Percentiles rank a stretch among this genome's conserved stretches.
Conservation (phyloP, 2,888 invertebrate species). For the Agrypnus murinus region DNA sequence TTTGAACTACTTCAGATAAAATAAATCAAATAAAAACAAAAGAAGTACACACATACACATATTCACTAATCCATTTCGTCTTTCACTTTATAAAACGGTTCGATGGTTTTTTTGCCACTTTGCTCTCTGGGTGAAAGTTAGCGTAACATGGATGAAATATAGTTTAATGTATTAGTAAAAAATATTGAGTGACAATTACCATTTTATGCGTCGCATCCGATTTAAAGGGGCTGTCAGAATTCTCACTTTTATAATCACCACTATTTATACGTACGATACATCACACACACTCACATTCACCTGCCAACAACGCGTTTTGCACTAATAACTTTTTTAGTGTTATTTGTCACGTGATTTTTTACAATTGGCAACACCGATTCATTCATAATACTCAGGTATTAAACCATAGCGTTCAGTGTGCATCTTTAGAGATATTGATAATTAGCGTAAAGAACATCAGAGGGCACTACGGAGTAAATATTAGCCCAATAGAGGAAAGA, state of each 20-base stretch:
- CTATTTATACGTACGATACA: conserved; percentile 39
- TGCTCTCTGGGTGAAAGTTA: conserved; percentile 31
- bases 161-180: too few relatives aligned
- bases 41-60: neutral
- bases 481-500: too few relatives aligned
- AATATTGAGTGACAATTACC: conserved; percentile 20
- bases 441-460: too few relatives aligned
- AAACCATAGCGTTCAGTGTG: too few relatives aligned
- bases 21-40: neutral
- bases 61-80: conserved; percentile 21
- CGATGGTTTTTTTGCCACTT: neutral
- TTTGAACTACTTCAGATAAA: conserved; percentile 8
- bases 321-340: conserved; percentile 36
- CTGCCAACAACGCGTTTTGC: conserved; percentile 41
- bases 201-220: conserved; percentile 32
- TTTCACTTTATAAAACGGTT: conserved; percentile 41
- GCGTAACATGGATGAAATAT: conserved; percentile 15
- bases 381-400: conserved; percentile 13
- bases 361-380: conserved; percentile 36
- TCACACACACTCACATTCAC: conserved; percentile 25
- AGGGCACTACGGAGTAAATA: too few relatives aligned
- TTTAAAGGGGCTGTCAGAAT: conserved; percentile 7
- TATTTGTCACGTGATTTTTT: conserved; percentile 30
- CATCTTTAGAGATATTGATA: too few relatives aligned
- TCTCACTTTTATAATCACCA: conserved; percentile 3